These are phyloP conservation scores for Fragum whitleyi DNA, from an alignment of 2,888 invertebrate genomes.

Conservation along the genomic window DNA sequence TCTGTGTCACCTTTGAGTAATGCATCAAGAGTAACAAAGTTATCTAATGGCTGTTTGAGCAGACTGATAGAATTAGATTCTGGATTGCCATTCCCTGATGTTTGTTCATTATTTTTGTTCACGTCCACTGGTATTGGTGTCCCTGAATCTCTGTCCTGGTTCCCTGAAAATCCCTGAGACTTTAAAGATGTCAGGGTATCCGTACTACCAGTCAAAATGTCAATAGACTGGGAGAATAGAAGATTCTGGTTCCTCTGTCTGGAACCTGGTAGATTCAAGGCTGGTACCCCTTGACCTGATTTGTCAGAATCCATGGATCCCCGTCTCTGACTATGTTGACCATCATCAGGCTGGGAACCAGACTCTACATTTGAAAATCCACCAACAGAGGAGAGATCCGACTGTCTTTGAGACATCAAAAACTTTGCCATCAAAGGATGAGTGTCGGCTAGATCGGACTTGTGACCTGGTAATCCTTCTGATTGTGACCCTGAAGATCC, in stretches of 20 bases:
- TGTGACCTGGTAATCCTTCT: background rate
- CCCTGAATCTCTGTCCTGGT: conserved; percentile 26
- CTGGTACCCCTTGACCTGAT: conserved; percentile 36
- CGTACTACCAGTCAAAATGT: conserved; percentile 58
- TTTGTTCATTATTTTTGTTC: background rate
- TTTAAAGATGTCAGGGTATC: conserved; percentile 35
- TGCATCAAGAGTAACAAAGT: conserved; percentile 68
- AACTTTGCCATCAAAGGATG: conserved; percentile 57
- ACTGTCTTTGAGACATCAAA: conserved; percentile 60
- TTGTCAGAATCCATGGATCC: conserved; percentile 48
- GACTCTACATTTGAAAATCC: conserved; percentile 64
- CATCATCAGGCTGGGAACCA: conserved; percentile 63
- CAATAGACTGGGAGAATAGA: conserved; percentile 53
- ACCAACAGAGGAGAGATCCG: conserved; percentile 58
- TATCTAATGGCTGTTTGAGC: conserved; percentile 58
- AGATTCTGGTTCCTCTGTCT: conserved; percentile 23
- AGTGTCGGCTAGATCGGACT: conserved; percentile 22
- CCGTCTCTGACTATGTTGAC: conserved; percentile 33
- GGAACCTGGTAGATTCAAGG: background rate
- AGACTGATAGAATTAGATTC: conserved; percentile 51
- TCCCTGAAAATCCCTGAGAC: background rate
- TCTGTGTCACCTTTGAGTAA: conserved; percentile 59
- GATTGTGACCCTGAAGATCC: conserved; percentile 54
- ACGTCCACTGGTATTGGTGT: conserved; percentile 20
- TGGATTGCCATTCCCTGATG: conserved; percentile 10